Evolutionary conservation across 1,140 invertebrate species (phyloP), one percentile per base, ranked within the genome.

Genomic region (Cotesia glomerata): DNA sequence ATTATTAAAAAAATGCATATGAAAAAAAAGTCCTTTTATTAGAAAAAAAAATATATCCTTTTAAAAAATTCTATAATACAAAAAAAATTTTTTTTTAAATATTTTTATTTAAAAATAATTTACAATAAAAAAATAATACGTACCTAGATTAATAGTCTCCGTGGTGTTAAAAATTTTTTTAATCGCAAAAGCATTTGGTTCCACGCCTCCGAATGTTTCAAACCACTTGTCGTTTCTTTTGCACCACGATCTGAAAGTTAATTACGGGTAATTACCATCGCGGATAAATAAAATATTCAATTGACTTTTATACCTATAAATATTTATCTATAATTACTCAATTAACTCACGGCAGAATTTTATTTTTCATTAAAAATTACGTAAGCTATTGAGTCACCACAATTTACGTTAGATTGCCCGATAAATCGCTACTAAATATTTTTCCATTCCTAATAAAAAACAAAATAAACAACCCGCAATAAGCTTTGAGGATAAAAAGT

Each of bases 71-170:
- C n/a, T n/a, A n/a, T n/a, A n/a, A n/a, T n/a, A n/a, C n/a, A n/a
- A n/a, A n/a, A n/a, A n/a, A n/a, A n/a, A n/a, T n/a, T n/a, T n/a
- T 63, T 4, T 14, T 7, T 13, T 34, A 52, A 16, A 39, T 45
- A n/a, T 26, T 26, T 26, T 3, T 1, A 26, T 39, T 36, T 54
- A 18, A 63, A 34, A 66, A n/a, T n/a, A n/a, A n/a, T n/a, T n/a
- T n/a, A n/a, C n/a, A 51, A 65, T 69, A 59, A 59, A 54, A 49
- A 18, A 14, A 3, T 9, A 26, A 39, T 45, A 58, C 72, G 68
- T 74, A 85, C 84, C 83, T 85, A 74, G 71, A 36, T 77, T 58
- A 56, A 78, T 76, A 32, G 80, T 78, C 77, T 80, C 80, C 8
- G 80, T 75, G 67, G 81, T 81, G 61, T 67, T 76, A 69, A 81